phyloP scores from a whole-genome alignment of 2,888 invertebrate genomes.

The Trichogramma dendrolimi region DNA sequence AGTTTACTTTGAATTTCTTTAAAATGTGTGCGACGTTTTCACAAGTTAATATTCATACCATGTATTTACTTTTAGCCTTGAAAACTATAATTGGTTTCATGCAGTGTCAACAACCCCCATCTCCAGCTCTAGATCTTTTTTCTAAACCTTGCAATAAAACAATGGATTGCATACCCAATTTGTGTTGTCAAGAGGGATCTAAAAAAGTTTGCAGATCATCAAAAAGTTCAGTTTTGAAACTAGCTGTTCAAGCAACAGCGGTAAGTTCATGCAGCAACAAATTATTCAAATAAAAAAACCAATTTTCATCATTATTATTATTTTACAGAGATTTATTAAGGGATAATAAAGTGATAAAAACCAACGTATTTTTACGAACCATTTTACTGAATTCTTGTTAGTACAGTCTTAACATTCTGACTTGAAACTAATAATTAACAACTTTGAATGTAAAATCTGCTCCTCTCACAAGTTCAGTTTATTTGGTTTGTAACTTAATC shows the following conservation, averaged over 20 bases:
- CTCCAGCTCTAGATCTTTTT: conserved; percentile 66
- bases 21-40: neutral
- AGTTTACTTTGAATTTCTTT: neutral
- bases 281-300: neutral
- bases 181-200: conserved; percentile 74
- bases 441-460: conserved; percentile 30
- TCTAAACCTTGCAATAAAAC: conserved; percentile 68
- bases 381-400: conserved; percentile 39
- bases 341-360: conserved; percentile 18
- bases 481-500: conserved; percentile 52
- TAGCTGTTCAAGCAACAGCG: conserved; percentile 62
- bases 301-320: conserved; percentile 2
- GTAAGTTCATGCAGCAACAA: conserved; percentile 42
- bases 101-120: conserved; percentile 69
- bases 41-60: neutral
- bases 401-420: conserved; percentile 35
- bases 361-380: conserved; percentile 28
- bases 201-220: conserved; percentile 70
- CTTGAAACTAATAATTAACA: conserved; percentile 13
- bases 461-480: conserved; percentile 36
- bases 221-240: conserved; percentile 64
- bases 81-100: conserved; percentile 57
- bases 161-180: conserved; percentile 74
- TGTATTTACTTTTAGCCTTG: conserved; percentile 35
- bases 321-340: conserved; percentile 28